A percentile compares a stretch with the other conserved stretches of the same genome.
phyloP scores from a whole-genome alignment of 2,797 vertebrate genomes.

The Gorsachius magnificus region DNA sequence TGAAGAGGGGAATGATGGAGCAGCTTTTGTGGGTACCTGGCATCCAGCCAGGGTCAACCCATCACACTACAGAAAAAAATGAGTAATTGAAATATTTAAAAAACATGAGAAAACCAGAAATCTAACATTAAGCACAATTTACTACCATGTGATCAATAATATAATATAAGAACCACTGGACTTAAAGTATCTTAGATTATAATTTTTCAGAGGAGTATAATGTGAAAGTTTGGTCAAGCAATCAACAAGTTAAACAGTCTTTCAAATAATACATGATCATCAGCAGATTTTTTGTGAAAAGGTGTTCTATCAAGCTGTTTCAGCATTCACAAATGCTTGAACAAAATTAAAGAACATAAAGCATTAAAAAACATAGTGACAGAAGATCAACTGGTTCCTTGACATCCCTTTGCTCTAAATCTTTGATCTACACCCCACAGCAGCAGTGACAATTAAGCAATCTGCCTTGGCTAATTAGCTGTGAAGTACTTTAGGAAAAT shows the following conservation, averaged over 20 bases:
- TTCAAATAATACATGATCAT: background rate
- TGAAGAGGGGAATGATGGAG: too few relatives aligned
- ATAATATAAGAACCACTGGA: background rate
- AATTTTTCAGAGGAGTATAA: background rate
- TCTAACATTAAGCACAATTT: background rate
- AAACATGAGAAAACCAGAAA: background rate
- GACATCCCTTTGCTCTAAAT: background rate
- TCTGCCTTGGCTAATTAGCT: background rate
- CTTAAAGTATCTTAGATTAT: background rate
- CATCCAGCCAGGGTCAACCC: too few relatives aligned
- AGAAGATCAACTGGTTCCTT: background rate
- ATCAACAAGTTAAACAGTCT: background rate
- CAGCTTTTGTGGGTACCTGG: too few relatives aligned
- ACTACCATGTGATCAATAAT: background rate
- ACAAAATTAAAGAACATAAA: background rate
- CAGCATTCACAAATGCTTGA: background rate
- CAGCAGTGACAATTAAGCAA: background rate
- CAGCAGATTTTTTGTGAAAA: background rate
- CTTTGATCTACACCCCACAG: background rate
- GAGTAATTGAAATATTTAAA: background rate
- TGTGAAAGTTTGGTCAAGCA: background rate
- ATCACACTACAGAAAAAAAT: background rate
- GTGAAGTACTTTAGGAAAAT: background rate
- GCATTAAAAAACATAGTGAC: background rate
- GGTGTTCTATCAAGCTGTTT: background rate